A percentile compares a stretch with the other conserved stretches of the same genome.
These are phyloP conservation scores for Teleiodes luculella DNA, from an alignment of 2,888 invertebrate species.

Conservation along the genomic window DNA sequence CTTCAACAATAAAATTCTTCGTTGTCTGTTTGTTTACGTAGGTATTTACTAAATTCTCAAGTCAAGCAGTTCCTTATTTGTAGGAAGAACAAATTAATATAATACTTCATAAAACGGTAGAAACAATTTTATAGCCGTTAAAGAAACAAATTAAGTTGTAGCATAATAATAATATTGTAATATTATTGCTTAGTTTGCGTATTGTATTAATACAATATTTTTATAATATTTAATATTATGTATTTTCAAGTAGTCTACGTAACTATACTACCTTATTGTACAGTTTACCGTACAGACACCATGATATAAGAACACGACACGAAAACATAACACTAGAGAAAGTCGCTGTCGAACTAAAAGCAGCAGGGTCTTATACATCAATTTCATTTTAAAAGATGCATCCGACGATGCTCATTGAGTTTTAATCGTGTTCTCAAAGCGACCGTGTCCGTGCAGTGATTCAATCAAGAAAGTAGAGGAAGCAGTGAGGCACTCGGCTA, in stretches of 20 bases:
- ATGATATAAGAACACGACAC: slow-evolving; percentile 58
- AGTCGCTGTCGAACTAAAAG: slow-evolving; percentile 57
- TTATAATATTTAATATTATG: too few species aligned
- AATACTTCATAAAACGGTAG: slow-evolving; percentile 33
- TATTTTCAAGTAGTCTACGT: slow-evolving; percentile 7
- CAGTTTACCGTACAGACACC: slow-evolving; percentile 23
- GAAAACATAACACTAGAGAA: slow-evolving; percentile 55
- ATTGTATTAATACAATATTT: too few species aligned
- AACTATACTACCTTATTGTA: neutral
- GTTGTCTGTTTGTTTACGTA: too few species aligned
- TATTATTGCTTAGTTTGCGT: too few species aligned
- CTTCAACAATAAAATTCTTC: too few species aligned
- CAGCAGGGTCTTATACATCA: slow-evolving; percentile 33
- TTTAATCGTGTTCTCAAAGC: slow-evolving; percentile 39
- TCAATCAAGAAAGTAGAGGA: slow-evolving; percentile 56
- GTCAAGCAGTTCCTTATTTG: slow-evolving; percentile 53
- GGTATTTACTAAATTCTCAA: too few species aligned
- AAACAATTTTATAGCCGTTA: slow-evolving; percentile 38
- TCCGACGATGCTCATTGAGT: slow-evolving; percentile 34
- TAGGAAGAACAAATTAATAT: slow-evolving; percentile 33
- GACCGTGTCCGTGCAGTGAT: slow-evolving; percentile 41
- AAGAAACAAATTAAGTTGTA: too few species aligned
- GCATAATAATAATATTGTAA: too few species aligned
- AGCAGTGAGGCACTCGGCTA: slow-evolving; percentile 24
- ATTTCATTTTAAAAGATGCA: slow-evolving; percentile 46